A percentile compares a stretch with the other conserved stretches of the same genome.
These are phyloP conservation scores for Cavia porcellus DNA, from an alignment of 2,113 vertebrate species.

Conservation along the genomic window DNA sequence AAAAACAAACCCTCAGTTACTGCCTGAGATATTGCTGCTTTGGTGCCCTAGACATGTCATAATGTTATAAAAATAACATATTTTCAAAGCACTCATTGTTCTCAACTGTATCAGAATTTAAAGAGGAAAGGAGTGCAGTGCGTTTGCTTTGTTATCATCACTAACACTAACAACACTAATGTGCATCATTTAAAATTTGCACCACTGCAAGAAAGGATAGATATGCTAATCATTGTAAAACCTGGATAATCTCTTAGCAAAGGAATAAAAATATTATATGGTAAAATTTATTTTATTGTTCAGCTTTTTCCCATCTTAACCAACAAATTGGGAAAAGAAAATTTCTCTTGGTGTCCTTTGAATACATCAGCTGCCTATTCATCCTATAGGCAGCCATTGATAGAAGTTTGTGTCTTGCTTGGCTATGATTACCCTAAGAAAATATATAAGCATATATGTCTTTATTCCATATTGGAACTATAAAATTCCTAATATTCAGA, in stretches of 20 bases:
- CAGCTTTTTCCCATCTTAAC: not conserved
- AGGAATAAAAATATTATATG: not conserved
- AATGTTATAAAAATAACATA: not conserved
- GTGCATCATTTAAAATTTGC: not conserved
- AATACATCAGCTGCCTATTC: not conserved
- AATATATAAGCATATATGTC: not conserved
- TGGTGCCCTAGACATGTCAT: not conserved
- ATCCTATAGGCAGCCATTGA: fast-evolving
- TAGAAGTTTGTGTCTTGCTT: not conserved
- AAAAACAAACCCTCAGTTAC: not conserved
- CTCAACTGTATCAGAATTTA: not conserved
- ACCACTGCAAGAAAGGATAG: not conserved
- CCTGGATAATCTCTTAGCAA: not conserved
- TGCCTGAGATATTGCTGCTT: not conserved
- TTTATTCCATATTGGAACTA: not conserved
- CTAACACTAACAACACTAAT: not conserved
- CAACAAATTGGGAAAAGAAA: not conserved
- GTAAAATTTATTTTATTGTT: not conserved
- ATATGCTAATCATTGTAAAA: not conserved
- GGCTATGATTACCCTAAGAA: not conserved
- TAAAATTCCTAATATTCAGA: not conserved
- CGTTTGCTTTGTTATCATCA: constrained; percentile 1
- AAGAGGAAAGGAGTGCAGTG: not conserved
- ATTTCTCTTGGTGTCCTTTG: not conserved
- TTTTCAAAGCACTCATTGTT: not conserved